Conservation (phyloP, 2,888 invertebrate species). For the Homarus gammarus region DNA sequence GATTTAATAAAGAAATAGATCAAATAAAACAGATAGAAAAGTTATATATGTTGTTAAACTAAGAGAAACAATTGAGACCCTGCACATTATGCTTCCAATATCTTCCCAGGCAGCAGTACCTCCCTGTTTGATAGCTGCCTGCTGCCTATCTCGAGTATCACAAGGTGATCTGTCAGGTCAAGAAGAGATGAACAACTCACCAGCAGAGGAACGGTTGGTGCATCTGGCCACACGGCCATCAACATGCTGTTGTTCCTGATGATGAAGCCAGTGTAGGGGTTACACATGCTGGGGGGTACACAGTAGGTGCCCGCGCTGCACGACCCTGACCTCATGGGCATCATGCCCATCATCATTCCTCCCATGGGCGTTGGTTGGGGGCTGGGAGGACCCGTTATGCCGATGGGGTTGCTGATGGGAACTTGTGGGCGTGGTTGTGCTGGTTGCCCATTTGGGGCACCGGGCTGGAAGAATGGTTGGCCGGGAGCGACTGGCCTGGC, state of each 20-base stretch:
- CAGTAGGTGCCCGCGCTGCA: slow-evolving; percentile 75
- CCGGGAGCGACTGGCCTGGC: slow-evolving; percentile 24
- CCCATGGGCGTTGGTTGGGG: slow-evolving; percentile 46
- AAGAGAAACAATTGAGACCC: too few species aligned
- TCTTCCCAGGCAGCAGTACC: too few species aligned
- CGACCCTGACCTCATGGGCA: slow-evolving; percentile 39
- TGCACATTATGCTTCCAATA: too few species aligned
- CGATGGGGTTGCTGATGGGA: slow-evolving; percentile 55
- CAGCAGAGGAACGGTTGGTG: slow-evolving; percentile 70
- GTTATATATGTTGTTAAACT: neutral
- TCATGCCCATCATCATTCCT: slow-evolving; percentile 49
- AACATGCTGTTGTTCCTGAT: slow-evolving; percentile 53
- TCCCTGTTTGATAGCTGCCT: too few species aligned
- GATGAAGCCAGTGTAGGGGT: slow-evolving; percentile 75
- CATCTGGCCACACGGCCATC: slow-evolving; percentile 69
- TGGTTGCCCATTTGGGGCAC: neutral
- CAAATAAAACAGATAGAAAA: neutral
- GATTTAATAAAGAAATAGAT: neutral
- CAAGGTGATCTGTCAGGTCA: neutral
- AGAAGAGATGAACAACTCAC: slow-evolving; percentile 21
- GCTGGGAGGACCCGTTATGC: slow-evolving; percentile 37
- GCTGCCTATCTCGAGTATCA: neutral
- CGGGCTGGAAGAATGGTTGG: neutral
- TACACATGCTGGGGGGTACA: slow-evolving; percentile 63
- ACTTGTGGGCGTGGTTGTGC: slow-evolving; percentile 3